Evolutionary conservation across 1,140 invertebrate species (phyloP).

Genomic region (Hormaphis cornu): DNA sequence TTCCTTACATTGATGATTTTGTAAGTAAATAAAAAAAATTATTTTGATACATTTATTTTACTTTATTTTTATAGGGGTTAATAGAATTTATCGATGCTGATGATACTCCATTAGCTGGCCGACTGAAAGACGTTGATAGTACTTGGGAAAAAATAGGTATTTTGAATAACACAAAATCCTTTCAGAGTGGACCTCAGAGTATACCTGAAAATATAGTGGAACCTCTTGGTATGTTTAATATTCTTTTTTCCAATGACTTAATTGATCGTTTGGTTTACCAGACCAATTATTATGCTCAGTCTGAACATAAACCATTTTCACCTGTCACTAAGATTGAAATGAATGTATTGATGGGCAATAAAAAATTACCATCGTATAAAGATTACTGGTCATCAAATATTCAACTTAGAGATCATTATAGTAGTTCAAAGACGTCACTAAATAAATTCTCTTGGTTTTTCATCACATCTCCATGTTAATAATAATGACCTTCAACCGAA

Average conservation of each 20-base stretch:
- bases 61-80: too few relatives aligned
- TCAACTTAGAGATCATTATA: constrained; percentile 40
- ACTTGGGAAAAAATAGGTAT: too few relatives aligned
- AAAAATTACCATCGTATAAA: constrained; percentile 37
- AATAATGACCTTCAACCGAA: constrained; percentile 36
- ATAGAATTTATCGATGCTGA: too few relatives aligned
- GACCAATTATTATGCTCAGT: constrained; percentile 36
- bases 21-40: too few relatives aligned
- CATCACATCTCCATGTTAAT: constrained; percentile 39
- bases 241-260: not conserved
- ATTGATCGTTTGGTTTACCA: constrained; percentile 32
- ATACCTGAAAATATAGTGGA: not conserved
- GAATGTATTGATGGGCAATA: constrained; percentile 40
- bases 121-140: too few relatives aligned
- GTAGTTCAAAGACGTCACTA: constrained; percentile 41
- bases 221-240: not conserved
- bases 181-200: too few relatives aligned
- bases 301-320: constrained; percentile 31
- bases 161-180: too few relatives aligned
- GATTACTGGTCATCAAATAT: constrained; percentile 42
- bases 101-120: too few relatives aligned
- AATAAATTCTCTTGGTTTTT: constrained; percentile 31
- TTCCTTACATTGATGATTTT: too few relatives aligned
- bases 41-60: too few relatives aligned
- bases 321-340: constrained; percentile 37